Evolutionary conservation across 2,797 vertebrate genomes (phyloP).

Genomic region (Eidolon dupreanum): DNA sequence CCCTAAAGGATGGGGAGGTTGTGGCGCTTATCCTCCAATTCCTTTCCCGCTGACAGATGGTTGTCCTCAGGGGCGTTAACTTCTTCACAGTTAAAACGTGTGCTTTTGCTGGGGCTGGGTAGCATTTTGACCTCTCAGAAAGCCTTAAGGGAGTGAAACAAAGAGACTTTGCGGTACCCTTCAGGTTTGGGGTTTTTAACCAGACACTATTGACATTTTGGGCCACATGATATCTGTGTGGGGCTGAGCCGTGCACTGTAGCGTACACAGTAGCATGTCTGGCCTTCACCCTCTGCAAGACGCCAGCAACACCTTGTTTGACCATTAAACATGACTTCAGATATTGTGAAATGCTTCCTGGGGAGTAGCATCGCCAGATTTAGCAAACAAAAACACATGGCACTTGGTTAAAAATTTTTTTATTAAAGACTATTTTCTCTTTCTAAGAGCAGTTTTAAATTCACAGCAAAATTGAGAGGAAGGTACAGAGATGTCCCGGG

Average conservation of each 20-base stretch:
- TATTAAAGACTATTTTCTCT: background rate
- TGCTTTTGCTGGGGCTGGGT: background rate
- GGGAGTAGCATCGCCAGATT: background rate
- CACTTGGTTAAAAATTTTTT: background rate
- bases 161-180: background rate
- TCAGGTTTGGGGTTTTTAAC: background rate
- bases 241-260: rapidly evolving
- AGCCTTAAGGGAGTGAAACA: background rate
- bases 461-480: background rate
- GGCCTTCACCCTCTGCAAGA: background rate
- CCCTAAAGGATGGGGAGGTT: background rate
- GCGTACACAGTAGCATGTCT: background rate
- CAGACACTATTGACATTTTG: background rate
- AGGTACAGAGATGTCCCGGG: background rate
- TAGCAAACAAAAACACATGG: background rate
- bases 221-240: background rate
- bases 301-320: background rate
- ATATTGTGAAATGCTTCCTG: background rate
- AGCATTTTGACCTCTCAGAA: background rate
- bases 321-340: background rate
- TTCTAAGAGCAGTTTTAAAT: background rate
- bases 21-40: background rate
- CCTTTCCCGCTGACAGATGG: background rate
- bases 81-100: background rate
- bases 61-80: too few species aligned